Evolutionary conservation across 2,888 invertebrate genomes (phyloP), one percentile per base, ranked within the genome.

Genomic region (Diabrotica balteata): DNA sequence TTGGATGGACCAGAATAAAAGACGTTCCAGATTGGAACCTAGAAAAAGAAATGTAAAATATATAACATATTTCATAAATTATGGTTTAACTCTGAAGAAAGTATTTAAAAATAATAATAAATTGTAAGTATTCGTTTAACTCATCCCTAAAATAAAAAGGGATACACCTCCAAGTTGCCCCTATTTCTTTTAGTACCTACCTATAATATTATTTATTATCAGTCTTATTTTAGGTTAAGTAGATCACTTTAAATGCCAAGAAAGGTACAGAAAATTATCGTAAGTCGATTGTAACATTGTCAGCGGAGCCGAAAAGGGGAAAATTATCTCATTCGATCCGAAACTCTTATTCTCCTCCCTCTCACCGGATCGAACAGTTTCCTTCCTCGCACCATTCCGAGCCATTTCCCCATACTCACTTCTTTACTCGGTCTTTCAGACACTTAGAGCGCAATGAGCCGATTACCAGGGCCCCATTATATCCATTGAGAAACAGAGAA

Each of bases 321-420:
- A 52, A 63, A 63, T 63, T 50, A 51, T 62, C 57, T 61, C 60
- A 66, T 45, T 55, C 60, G 60, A 64, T 58, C 49, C 65, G 65
- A 47, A 57, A 57, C 63, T 55, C 57, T 59, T 59, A 66, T 59
- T 74, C 72, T 66, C 68, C 75, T 68, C 73, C 72, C 74, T 71
- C 76, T 64, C 60, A 55, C 62, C 63, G 64, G 72, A 78, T 79
- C 78, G 78, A 73, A 73, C 78, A 67, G 81, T 77, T 82, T 82
- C 81, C 81, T 82, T 81, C 81, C 81, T 80, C 73, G 73, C 77
- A 74, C 79, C 80, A 77, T 82, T 82, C 81, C 81, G 79, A 81
- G 77, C 81, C 81, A 82, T 82, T 82, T 82, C 80, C 81, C 79
- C 81, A 80, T 81, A 80, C 81, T 81, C 81, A 80, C 78, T 80